Percentiles rank a stretch among this genome's conserved stretches.
These are phyloP conservation scores for Drosophila tsacasi DNA, from an alignment of 1,140 invertebrate species.

Conservation along the genomic window DNA sequence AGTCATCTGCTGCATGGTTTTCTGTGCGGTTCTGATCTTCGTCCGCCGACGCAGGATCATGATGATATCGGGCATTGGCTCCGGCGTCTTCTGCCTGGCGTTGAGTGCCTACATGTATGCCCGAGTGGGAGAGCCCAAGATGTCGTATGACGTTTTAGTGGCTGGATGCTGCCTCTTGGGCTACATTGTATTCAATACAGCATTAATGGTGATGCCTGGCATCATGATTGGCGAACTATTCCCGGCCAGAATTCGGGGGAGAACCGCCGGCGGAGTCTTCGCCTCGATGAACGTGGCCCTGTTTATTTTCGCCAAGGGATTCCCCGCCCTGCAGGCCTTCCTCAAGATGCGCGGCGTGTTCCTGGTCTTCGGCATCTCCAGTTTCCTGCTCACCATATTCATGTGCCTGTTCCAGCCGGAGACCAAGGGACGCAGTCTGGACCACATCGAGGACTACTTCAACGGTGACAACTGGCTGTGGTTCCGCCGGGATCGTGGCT, in stretches of 20 bases:
- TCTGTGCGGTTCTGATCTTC: slow-evolving; percentile 88
- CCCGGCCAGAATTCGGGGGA: slow-evolving; percentile 88
- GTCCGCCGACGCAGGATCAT: slow-evolving; percentile 88
- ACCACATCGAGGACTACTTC: slow-evolving; percentile 93
- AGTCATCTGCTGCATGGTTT: slow-evolving; percentile 88
- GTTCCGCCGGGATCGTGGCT: slow-evolving; percentile 84
- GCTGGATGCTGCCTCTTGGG: slow-evolving; percentile 87
- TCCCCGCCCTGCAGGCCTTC: slow-evolving; percentile 87
- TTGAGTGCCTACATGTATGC: slow-evolving; percentile 87
- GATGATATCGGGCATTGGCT: slow-evolving; percentile 88
- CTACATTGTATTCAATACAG: slow-evolving; percentile 90
- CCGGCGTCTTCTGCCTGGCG: slow-evolving; percentile 87
- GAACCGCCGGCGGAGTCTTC: slow-evolving; percentile 90
- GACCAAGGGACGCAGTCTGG: slow-evolving; percentile 91
- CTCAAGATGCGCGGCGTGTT: slow-evolving; percentile 89
- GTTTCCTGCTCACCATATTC: slow-evolving; percentile 88
- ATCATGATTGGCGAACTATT: slow-evolving; percentile 90
- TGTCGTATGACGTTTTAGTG: slow-evolving; percentile 85
- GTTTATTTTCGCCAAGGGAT: slow-evolving; percentile 91
- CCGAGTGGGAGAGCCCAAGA: slow-evolving; percentile 79
- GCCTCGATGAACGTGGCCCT: slow-evolving; percentile 88
- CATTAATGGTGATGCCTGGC: slow-evolving; percentile 90
- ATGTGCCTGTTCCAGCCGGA: slow-evolving; percentile 92
- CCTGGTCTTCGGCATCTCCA: slow-evolving; percentile 89
- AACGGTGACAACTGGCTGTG: slow-evolving; percentile 88